Evolutionary conservation across 2,113 vertebrate genomes (phyloP), one percentile per base, ranked within the genome.

Genomic region (Caretta caretta): DNA sequence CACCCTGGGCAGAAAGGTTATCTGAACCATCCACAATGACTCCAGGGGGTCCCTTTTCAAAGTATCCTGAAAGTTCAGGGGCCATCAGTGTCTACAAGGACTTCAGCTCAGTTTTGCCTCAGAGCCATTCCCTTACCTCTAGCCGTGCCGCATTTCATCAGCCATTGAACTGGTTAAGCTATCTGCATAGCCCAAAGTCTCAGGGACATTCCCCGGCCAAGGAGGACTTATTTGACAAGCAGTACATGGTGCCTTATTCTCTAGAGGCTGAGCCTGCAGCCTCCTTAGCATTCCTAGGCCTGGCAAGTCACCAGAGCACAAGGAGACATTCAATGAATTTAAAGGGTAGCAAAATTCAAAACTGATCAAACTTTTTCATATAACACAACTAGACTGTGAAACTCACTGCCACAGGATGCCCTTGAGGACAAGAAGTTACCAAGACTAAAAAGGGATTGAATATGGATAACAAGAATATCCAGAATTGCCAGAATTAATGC

Each of bases 71-170:
- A 93, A 94, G 95, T 82, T 87, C 80, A 93, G 83, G 80, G 50
- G 10, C 3, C 51, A 90, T 95, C 57, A 24, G 35, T 1, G 5
- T 93, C 35, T 87, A 80, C 76, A 81, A 78, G 83, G 94, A 89
- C 85, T 92, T 94, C 87, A 82, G 31, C 69, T 93, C 75, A 76
- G 14, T 56, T 95, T 87, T 83, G 84, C 76, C 85, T 51, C 54
- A 82, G 82, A 56, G 80, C 35, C 62, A 86, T 90, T 96, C 90
- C 92, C 93, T 90, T 94, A 97, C 92, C 87, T 97, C 91, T 87
- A 76, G 90, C 84, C 80, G 35, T 78, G 72, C 50, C 88, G 53
- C 46, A 25, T 2, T 29, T 75, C 49, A 35, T 94, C 72, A 86
- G 38, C 27, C 90, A 38, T 89, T 90, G 83, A 50, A 78, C 87